Conservation (phyloP, 2,888 invertebrate genomes). For the Acanthosepion esculentum region DNA sequence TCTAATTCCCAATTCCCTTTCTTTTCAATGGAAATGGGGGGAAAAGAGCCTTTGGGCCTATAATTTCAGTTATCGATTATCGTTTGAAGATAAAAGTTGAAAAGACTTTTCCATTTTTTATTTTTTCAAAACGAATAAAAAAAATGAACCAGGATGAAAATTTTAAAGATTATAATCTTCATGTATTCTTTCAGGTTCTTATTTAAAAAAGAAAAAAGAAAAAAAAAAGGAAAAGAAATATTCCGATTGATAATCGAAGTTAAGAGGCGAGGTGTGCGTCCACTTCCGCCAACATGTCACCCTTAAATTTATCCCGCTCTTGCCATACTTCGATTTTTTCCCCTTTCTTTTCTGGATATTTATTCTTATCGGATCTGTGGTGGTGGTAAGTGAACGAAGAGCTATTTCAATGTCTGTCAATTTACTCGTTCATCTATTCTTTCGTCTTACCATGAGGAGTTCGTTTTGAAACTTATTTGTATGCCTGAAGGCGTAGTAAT, state of each 20-base stretch:
- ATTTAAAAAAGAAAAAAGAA: not conserved
- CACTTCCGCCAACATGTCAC: not conserved
- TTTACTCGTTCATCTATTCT: not conserved
- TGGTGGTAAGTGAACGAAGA: not conserved
- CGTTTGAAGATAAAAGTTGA: not conserved
- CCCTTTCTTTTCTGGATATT: not conserved
- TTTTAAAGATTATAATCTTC: not conserved
- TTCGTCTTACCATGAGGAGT: not conserved
- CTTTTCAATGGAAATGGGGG: not conserved
- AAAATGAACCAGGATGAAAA: not conserved
- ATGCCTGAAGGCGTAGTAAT: not conserved
- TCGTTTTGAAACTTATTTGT: slow-evolving; percentile 5
- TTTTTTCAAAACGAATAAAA: not conserved
- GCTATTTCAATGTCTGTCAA: not conserved
- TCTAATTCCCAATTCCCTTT: not conserved
- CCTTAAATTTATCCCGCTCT: not conserved
- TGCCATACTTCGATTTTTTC: not conserved
- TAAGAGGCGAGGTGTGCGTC: not conserved
- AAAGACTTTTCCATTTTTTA: not conserved
- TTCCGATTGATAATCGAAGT: slow-evolving; percentile 13
- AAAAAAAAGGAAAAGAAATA: not conserved
- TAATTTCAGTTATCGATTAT: not conserved
- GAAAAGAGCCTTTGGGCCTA: not conserved
- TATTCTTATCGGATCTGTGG: not conserved
- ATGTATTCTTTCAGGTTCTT: not conserved